Evolutionary conservation across 2,888 invertebrate species (phyloP).

Genomic region (Carpatolechia fugitivella): DNA sequence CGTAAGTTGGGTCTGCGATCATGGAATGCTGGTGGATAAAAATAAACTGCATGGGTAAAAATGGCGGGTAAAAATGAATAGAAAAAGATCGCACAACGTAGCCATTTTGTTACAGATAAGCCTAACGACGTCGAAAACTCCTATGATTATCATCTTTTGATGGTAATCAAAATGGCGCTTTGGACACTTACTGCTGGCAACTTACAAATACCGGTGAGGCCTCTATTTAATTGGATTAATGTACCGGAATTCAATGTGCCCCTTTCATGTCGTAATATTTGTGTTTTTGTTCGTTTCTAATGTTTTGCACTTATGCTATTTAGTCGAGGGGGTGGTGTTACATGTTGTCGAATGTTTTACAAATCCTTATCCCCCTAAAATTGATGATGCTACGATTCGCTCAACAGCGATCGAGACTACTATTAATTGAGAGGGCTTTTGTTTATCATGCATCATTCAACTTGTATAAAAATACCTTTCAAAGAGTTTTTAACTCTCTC

Average conservation of each 20-base stretch:
- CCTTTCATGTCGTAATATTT: constrained; percentile 36
- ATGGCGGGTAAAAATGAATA: constrained; percentile 44
- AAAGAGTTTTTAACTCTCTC: too few relatives aligned
- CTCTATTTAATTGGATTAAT: constrained; percentile 43
- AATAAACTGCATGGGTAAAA: constrained; percentile 53
- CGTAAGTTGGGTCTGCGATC: constrained; percentile 36
- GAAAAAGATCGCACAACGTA: constrained; percentile 73
- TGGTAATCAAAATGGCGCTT: constrained; percentile 74
- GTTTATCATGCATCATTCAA: too few relatives aligned
- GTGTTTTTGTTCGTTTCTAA: constrained; percentile 8
- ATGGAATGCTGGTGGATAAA: constrained; percentile 27
- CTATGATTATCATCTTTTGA: constrained; percentile 79
- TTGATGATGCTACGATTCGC: background rate
- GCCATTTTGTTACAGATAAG: constrained; percentile 78
- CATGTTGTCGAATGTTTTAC: background rate
- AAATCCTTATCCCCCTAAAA: too few relatives aligned
- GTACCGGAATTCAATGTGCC: constrained; percentile 61
- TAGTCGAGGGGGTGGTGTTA: background rate
- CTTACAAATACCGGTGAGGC: constrained; percentile 70
- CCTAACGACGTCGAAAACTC: constrained; percentile 79
- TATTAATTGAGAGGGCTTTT: too few relatives aligned
- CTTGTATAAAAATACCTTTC: background rate
- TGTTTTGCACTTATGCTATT: background rate
- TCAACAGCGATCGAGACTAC: too few relatives aligned
- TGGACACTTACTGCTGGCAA: constrained; percentile 71